Evolutionary conservation across 1,140 invertebrate genomes (phyloP), one percentile per base, ranked within the genome.

Genomic region (Nasonia longicornis): DNA sequence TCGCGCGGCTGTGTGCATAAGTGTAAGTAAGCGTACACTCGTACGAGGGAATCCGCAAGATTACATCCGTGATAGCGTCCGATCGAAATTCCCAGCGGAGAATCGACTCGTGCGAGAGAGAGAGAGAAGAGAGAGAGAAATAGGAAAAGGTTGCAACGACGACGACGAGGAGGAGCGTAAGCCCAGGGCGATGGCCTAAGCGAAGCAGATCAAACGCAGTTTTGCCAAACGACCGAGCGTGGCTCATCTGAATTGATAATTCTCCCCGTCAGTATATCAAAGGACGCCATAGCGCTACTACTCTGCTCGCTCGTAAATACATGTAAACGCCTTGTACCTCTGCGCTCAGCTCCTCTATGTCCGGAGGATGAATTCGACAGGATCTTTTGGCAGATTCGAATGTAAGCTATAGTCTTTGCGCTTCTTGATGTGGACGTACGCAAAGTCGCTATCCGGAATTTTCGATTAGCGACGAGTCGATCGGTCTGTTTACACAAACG

Each of bases 211-310:
- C 87, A 88, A 88, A 88, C 87, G 85, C 83, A 87, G 87, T 87
- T 88, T 87, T 86, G 85, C 84, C 85, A 85, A 87, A 85, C 87
- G 85, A 86, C 83, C 82, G 82, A 77, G 81, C 74, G 72, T 76
- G 83, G 45, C 85, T 88, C 86, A 89, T 89, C 85, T 89, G 88
- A 89, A 89, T 89, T 89, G 87, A 89, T 89, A 89, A 89, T 89
- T 88, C 82, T 82, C 66, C 85, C 82, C 69, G 86, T 88, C 87
- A 86, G 88, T 86, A 88, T 89, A 88, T 89, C 88, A 89, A 88
- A 89, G 88, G 83, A 63, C 20, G 70, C 14, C 10, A 20, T n/a
- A n/a, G 3, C 31, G 31, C 31, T 58, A n/a, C 16, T n/a, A n/a
- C 79, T 26, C 16, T 8, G 45, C n/a, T n/a, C n/a, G 12, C 26